Percentiles rank a stretch among this genome's conserved stretches.
Conservation (phyloP, 2,113 vertebrate species). For the Anguilla rostrata region DNA sequence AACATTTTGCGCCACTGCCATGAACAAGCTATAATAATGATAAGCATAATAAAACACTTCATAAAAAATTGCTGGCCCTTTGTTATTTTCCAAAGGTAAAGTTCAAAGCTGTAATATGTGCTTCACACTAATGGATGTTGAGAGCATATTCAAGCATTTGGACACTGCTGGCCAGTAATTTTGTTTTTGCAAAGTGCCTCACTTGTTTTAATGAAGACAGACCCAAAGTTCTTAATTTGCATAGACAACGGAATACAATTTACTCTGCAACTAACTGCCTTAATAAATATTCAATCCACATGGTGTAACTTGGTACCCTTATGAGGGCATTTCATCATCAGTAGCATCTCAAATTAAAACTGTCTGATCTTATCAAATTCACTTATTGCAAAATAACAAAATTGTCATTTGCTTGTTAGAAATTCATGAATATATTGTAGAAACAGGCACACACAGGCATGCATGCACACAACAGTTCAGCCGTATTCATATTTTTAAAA, state of each 20-base stretch:
- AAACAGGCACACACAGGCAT: not conserved
- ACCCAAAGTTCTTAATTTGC: conserved; percentile 9
- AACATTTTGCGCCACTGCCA: not conserved
- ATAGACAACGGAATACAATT: not conserved
- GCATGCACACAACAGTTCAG: not conserved
- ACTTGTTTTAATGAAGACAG: conserved; percentile 8
- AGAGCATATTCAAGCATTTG: not conserved
- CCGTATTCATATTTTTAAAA: not conserved
- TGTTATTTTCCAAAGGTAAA: not conserved
- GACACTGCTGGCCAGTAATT: not conserved
- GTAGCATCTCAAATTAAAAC: conserved; percentile 19
- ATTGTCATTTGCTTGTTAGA: not conserved
- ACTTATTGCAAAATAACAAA: conserved; percentile 3
- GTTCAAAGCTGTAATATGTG: conserved; percentile 6
- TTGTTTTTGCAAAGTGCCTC: not conserved
- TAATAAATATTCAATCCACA: conserved; percentile 12
- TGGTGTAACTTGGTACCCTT: not conserved
- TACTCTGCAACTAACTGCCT: not conserved
- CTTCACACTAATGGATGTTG: not conserved
- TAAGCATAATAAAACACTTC: not conserved
- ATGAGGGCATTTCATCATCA: conserved; percentile 8
- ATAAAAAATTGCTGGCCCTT: not conserved
- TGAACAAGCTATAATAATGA: not conserved
- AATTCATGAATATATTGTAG: conserved; percentile 2
- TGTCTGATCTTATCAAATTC: conserved; percentile 13